Percentiles rank a stretch among this genome's conserved stretches.
These are phyloP conservation scores for Pogonocichla stellata DNA, from an alignment of 2,113 vertebrate genomes.

Conservation along the genomic window DNA sequence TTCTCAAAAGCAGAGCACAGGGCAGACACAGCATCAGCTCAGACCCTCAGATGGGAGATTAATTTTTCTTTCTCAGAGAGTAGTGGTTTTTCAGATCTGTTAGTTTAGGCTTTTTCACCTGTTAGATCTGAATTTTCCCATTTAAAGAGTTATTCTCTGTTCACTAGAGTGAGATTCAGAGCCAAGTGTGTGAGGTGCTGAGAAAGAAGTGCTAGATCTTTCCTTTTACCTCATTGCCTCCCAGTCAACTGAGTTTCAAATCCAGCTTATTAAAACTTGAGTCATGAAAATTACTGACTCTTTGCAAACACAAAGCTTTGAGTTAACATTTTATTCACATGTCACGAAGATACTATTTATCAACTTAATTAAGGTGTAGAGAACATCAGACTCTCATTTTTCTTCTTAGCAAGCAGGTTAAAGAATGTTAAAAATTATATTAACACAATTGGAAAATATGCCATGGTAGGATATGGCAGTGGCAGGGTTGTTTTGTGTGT, in stretches of 20 bases:
- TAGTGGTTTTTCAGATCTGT: not conserved
- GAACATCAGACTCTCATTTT: not conserved
- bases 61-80: not conserved
- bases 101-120: not conserved
- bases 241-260: not conserved
- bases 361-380: constrained; percentile 40
- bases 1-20: not conserved
- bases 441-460: not conserved
- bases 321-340: not conserved
- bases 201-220: not conserved
- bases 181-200: not conserved
- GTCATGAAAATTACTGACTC: constrained; percentile 7
- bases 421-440: constrained; percentile 10
- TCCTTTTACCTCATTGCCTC: not conserved
- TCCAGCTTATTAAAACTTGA: not conserved
- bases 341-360: constrained; percentile 16
- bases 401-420: not conserved
- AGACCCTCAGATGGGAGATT: accelerated
- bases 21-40: not conserved
- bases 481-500: accelerated
- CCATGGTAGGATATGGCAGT: not conserved
- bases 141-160: not conserved
- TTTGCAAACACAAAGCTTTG: not conserved
- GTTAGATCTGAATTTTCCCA: not conserved
- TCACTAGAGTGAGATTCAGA: not conserved